Base-by-base conservation (phyloP, 2,888 invertebrate genomes). In the Prenolepis imparis region DNA sequence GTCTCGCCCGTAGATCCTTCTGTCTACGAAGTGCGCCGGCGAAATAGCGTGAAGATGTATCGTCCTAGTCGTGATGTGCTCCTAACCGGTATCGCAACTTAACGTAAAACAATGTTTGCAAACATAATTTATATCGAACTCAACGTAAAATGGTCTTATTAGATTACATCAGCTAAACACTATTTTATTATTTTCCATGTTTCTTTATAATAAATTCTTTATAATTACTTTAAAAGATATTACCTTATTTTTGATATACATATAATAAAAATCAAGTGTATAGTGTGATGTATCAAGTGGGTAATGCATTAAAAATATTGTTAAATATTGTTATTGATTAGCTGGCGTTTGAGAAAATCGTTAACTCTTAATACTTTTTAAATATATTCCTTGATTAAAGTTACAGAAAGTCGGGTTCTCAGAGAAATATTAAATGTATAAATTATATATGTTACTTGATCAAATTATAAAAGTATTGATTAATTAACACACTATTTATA, bases 41-140 rank as follows among this genome's bases (percentile, higher is more conserved):
- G 18, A 85, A 85, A 85, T 75, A 85, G 73, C 82, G 74, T 59
- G 68, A 84, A 82, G 67, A 39, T 57, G 81, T 68, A 68, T 78
- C 70, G 24, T 21, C 6, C 21, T 32, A 4, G 21, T 24, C 59
- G 57, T 5, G 68, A 78, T 18, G 11, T 32, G 44, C n/a, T 66
- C 57, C 28, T 57, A 68, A 67, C n/a, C 21, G 5, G 15, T 41
- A 12, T 66, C 66, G n/a, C n/a, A n/a, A n/a, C n/a, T n/a, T n/a
- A n/a, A n/a, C n/a, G n/a, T n/a, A n/a, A n/a, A 18, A 44, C 57
- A n/a, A n/a, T 18, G 57, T 57, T 3, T 15, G n/a, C 41, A 21
- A 28, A 57, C 12, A 15, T 59, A 59, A 44, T 21, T 59, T 78
- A 68, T 32, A 21, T 15, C 32, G 8, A 6, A 72, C 24, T 18